These are phyloP conservation scores for Labia minor DNA, from an alignment of 2,888 invertebrate species.

Conservation along the genomic window DNA sequence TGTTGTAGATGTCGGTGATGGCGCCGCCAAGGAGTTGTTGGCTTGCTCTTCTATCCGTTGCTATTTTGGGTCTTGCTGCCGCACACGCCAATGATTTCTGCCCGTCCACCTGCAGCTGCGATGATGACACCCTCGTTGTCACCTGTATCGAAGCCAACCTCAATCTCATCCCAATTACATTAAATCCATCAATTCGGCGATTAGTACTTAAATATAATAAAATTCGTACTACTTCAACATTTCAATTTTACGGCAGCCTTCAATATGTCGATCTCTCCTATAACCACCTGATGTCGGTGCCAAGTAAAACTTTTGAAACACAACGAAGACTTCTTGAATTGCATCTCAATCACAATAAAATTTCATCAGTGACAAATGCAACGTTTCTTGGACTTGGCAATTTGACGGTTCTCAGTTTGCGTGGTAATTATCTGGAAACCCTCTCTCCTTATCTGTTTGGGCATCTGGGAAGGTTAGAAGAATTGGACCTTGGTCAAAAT, in stretches of 20 bases:
- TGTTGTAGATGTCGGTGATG: constrained; percentile 18
- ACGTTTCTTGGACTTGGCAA: constrained; percentile 70
- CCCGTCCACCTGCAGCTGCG: constrained; percentile 77
- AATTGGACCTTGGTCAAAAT: constrained; percentile 76
- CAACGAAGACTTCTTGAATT: constrained; percentile 73
- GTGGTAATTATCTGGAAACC: constrained; percentile 71
- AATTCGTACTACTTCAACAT: constrained; percentile 70
- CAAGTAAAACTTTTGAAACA: constrained; percentile 63
- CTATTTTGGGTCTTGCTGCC: constrained; percentile 32
- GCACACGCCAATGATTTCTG: constrained; percentile 58
- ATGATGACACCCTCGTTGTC: constrained; percentile 79
- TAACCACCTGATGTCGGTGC: constrained; percentile 74
- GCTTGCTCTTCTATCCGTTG: constrained; percentile 20
- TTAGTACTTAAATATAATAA: constrained; percentile 69
- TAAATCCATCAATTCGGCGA: constrained; percentile 81
- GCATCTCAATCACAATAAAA: constrained; percentile 73
- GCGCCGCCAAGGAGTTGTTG: constrained; percentile 18
- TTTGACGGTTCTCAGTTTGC: constrained; percentile 66
- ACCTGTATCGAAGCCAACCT: constrained; percentile 75
- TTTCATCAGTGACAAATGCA: constrained; percentile 65
- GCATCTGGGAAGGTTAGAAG: constrained; percentile 63
- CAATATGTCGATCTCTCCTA: constrained; percentile 73
- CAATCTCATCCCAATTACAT: constrained; percentile 79
- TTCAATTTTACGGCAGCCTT: constrained; percentile 80
- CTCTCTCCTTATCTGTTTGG: constrained; percentile 63